phyloP scores from a whole-genome alignment of 2,888 invertebrate genomes.

The Chromoteleia sp. region DNA sequence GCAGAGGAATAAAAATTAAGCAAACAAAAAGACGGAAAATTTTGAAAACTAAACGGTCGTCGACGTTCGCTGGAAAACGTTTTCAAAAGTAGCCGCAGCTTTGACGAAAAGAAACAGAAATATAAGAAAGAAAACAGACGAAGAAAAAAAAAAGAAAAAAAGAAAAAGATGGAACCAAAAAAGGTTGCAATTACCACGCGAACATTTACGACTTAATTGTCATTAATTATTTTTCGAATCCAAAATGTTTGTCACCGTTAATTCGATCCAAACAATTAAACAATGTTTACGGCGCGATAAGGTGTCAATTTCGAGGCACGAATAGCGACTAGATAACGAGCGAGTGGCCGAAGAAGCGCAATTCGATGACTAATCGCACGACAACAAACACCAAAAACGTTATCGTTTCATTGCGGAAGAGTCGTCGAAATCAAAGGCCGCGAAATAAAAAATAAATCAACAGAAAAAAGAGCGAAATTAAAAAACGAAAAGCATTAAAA shows the following conservation, averaged over 20 bases:
- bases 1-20: neutral
- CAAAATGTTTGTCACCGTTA: slow-evolving; percentile 14
- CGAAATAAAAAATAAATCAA: no score
- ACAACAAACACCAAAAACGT: slow-evolving; percentile 30
- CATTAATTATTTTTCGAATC: slow-evolving; percentile 7
- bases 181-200: neutral
- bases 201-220: neutral
- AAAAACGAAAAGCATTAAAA: no score
- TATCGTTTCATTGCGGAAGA: slow-evolving; percentile 25
- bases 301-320: slow-evolving; percentile 41
- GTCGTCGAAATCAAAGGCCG: slow-evolving; percentile 4
- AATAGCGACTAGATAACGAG: slow-evolving; percentile 20
- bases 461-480: no score
- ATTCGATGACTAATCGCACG: slow-evolving; percentile 37
- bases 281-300: slow-evolving; percentile 29
- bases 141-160: neutral
- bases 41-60: no score
- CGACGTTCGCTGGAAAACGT: no score
- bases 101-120: no score
- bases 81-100: no score
- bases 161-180: slow-evolving; percentile 1
- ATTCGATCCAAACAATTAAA: slow-evolving; percentile 8
- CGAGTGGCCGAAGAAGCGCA: slow-evolving; percentile 46
- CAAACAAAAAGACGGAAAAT: slow-evolving; percentile 17
- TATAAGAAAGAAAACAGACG: no score